Conservation (phyloP, 2,113 vertebrate genomes). For the Cebus imitator region DNA sequence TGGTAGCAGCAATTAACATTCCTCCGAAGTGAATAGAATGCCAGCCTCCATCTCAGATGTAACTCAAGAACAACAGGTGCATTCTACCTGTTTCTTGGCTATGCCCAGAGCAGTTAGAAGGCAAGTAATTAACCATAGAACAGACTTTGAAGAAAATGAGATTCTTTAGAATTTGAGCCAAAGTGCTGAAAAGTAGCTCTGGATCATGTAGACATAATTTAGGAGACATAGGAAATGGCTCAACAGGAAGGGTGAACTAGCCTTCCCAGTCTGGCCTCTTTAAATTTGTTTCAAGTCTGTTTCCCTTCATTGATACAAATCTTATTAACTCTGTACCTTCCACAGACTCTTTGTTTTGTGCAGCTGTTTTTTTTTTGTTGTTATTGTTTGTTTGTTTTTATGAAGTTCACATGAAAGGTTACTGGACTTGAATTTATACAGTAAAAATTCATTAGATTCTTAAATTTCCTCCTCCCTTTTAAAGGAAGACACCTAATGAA, state of each 20-base stretch:
- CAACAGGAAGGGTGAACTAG: constrained; percentile 39
- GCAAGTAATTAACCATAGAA: constrained; percentile 44
- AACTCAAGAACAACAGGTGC: constrained; percentile 62
- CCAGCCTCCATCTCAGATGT: constrained; percentile 38
- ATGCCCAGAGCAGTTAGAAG: neutral
- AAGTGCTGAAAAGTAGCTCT: constrained; percentile 49
- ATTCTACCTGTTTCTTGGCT: constrained; percentile 54
- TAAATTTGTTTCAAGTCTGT: constrained; percentile 5
- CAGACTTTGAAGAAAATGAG: constrained; percentile 50
- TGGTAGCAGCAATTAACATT: constrained; percentile 65
- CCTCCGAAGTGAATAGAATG: constrained; percentile 35
- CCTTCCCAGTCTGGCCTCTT: neutral
- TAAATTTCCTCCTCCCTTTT: neutral
- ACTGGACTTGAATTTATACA: neutral
- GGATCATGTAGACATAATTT: neutral
- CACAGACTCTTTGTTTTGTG: neutral
- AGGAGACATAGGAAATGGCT: constrained; percentile 31
- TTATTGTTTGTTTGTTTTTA: neutral
- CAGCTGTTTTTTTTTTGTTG: neutral
- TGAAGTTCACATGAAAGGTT: neutral
- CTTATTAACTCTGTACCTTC: neutral
- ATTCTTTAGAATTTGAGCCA: constrained; percentile 47
- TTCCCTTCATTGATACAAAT: neutral
- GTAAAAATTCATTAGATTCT: neutral
- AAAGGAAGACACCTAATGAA: neutral